phyloP scores from a whole-genome alignment of 1,140 invertebrate species.

The Ceratosolen fusciceps region DNA sequence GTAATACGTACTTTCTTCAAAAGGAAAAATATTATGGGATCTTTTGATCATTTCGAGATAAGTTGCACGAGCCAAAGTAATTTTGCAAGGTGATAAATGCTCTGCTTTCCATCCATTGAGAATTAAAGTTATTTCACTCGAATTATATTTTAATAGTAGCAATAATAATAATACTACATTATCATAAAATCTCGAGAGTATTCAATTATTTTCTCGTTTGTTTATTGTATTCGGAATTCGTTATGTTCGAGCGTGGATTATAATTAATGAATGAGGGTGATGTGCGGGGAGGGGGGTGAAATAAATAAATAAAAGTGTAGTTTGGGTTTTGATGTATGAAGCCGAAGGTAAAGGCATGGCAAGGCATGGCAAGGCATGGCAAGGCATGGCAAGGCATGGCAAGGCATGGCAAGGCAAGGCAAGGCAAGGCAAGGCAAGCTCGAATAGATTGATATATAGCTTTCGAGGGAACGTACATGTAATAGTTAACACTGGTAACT shows the following conservation, averaged over 20 bases:
- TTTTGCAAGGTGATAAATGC: too few species aligned
- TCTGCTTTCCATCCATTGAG: too few species aligned
- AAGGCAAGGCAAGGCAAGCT: too few species aligned
- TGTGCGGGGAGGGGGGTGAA: too few species aligned
- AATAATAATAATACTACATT: too few species aligned
- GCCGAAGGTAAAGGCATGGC: not conserved
- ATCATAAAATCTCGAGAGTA: not conserved
- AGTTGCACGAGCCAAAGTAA: not conserved
- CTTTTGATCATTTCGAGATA: not conserved
- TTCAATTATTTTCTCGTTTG: not conserved
- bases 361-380: too few species aligned
- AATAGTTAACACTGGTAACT: conserved; percentile 6
- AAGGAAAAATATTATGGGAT: not conserved
- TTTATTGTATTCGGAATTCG: not conserved
- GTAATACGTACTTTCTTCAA: not conserved
- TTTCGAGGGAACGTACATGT: not conserved
- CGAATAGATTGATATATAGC: conserved; percentile 18
- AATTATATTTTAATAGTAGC: not conserved
- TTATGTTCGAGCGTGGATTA: not conserved
- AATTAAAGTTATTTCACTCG: too few species aligned
- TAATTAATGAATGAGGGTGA: not conserved
- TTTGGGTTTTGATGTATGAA: not conserved
- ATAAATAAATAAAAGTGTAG: too few species aligned
- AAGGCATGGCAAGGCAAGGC: too few species aligned
- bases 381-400: too few species aligned